Conservation (phyloP, 2,888 invertebrate species). For the Lithophane leautieri region DNA sequence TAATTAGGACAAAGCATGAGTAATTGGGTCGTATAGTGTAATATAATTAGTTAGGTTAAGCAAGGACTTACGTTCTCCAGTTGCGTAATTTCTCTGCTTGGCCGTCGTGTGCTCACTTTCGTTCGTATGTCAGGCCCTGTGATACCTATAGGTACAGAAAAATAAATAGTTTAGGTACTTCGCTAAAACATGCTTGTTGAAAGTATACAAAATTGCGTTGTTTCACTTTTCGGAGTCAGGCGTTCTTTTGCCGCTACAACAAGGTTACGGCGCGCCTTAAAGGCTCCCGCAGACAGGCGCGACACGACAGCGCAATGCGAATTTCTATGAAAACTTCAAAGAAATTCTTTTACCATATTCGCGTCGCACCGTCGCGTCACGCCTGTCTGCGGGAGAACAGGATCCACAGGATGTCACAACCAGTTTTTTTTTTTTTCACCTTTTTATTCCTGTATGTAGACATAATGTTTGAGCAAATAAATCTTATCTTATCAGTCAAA, state of each 20-base stretch:
- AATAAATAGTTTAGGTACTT: neutral
- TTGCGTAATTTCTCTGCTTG: conserved; percentile 62
- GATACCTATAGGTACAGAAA: conserved; percentile 65
- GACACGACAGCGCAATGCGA: no score
- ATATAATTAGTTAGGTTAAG: conserved; percentile 4
- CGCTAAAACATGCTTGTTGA: neutral
- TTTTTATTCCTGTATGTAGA: no score
- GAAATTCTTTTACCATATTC: no score
- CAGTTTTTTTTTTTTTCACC: no score
- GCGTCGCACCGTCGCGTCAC: no score
- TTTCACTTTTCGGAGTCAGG: neutral
- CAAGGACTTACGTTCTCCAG: conserved; percentile 64
- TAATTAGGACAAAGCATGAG: conserved; percentile 21
- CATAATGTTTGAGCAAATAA: no score
- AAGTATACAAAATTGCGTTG: neutral
- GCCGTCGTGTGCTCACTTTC: conserved; percentile 61
- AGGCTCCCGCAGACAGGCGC: no score
- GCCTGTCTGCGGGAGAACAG: no score
- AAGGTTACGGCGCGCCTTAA: neutral
- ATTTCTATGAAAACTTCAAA: no score
- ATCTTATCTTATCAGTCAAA: neutral
- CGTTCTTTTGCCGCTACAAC: neutral
- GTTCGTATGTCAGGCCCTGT: conserved; percentile 70
- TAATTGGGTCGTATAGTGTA: conserved; percentile 3
- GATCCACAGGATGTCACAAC: no score